These are phyloP conservation scores for Cottoperca gobio DNA, from an alignment of 2,797 vertebrate species.

Conservation along the genomic window DNA sequence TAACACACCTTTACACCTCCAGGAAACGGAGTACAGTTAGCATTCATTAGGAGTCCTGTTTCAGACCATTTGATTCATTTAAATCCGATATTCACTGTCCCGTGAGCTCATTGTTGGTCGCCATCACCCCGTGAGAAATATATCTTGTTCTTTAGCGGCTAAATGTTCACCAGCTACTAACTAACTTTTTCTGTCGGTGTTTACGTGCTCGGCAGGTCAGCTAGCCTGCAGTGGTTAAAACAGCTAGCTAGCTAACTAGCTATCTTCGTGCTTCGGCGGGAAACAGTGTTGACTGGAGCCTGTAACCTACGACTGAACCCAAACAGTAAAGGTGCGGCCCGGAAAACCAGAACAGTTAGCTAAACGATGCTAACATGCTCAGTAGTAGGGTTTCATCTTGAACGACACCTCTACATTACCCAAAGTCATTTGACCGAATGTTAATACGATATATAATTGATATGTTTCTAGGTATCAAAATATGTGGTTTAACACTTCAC, in stretches of 20 bases:
- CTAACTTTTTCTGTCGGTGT: background rate
- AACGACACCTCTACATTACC: background rate
- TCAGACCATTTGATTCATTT: background rate
- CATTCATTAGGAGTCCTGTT: background rate
- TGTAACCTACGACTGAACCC: too few species aligned
- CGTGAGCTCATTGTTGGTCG: background rate
- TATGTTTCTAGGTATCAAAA: too few species aligned
- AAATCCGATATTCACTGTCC: background rate
- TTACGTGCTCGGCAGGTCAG: background rate
- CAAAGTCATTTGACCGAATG: background rate
- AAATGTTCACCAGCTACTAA: background rate
- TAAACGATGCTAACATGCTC: background rate
- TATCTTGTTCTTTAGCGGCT: background rate
- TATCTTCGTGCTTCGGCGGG: background rate
- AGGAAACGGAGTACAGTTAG: background rate
- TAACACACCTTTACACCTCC: background rate
- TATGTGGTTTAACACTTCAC: background rate
- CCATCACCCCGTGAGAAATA: background rate
- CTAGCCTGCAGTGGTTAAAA: background rate
- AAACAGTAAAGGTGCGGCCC: background rate
- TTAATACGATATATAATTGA: too few species aligned
- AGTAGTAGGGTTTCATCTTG: background rate
- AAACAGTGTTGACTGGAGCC: too few species aligned
- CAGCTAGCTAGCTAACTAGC: too few species aligned
- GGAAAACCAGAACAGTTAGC: background rate